A percentile compares a stretch with the other conserved stretches of the same genome.
phyloP scores from a whole-genome alignment of 2,888 invertebrate genomes.

The Taphrorychus bicolor region DNA sequence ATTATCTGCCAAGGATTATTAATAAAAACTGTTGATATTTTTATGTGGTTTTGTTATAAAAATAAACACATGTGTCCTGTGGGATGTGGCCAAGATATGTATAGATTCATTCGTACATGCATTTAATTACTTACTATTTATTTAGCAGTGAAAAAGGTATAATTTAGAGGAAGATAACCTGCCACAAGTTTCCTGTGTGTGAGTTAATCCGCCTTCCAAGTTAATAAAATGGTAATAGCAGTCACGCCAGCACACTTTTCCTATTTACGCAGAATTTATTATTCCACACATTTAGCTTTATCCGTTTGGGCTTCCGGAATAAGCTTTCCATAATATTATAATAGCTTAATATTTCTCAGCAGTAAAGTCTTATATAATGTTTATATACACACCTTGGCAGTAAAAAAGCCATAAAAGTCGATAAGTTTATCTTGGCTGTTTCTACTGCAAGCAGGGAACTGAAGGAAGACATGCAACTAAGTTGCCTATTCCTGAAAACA shows the following conservation, averaged over 20 bases:
- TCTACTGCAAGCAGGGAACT: background rate
- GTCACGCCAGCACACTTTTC: slow-evolving; percentile 25
- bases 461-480: background rate
- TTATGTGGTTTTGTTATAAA: background rate
- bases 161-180: background rate
- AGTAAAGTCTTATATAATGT: background rate
- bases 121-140: too few relatives aligned
- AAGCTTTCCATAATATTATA: slow-evolving; percentile 21
- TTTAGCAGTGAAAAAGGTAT: too few relatives aligned
- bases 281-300: slow-evolving; percentile 32
- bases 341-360: slow-evolving; percentile 23
- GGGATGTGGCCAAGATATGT: background rate
- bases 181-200: background rate
- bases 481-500: background rate
- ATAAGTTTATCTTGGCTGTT: background rate
- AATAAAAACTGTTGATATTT: background rate
- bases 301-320: slow-evolving; percentile 22
- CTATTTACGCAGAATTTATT: slow-evolving; percentile 32
- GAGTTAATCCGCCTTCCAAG: background rate
- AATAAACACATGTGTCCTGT: background rate
- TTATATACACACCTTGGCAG: background rate
- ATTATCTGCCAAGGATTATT: background rate
- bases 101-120: background rate
- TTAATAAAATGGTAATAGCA: slow-evolving; percentile 16
- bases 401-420: slow-evolving; percentile 3